These are phyloP conservation scores for Meloidogyne floridensis DNA, from an alignment of 1,140 invertebrate genomes.

Conservation along the genomic window DNA sequence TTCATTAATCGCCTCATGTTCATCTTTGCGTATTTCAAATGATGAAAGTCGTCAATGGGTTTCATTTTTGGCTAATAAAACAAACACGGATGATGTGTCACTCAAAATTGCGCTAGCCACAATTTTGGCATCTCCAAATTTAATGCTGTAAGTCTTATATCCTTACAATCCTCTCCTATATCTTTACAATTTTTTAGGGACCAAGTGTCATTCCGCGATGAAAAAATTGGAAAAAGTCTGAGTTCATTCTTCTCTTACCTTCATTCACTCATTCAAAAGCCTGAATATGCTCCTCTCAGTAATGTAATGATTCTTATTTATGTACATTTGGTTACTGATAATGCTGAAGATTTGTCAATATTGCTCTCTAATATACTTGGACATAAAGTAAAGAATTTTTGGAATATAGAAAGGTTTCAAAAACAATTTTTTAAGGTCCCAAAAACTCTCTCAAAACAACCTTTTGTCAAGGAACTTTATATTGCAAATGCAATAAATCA, in stretches of 20 bases:
- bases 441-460: constrained; percentile 32
- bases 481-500: constrained; percentile 29
- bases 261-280: constrained; percentile 26
- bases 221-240: constrained; percentile 14
- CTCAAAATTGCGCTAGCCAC: constrained; percentile 45
- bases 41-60: constrained; percentile 40
- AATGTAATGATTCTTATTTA: constrained; percentile 31
- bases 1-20: constrained; percentile 36
- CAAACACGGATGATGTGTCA: constrained; percentile 13
- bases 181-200: background rate
- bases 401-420: background rate
- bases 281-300: constrained; percentile 23
- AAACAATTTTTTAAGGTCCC: constrained; percentile 17
- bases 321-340: constrained; percentile 25
- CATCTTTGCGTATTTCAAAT: constrained; percentile 32
- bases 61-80: constrained; percentile 34
- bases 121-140: constrained; percentile 45
- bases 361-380: constrained; percentile 29
- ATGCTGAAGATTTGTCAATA: constrained; percentile 21
- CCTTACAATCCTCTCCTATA: background rate
- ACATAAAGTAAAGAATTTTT: constrained; percentile 12
- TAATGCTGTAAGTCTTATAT: constrained; percentile 27
- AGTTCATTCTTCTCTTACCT: constrained; percentile 7
- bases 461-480: constrained; percentile 21
- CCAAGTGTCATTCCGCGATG: constrained; percentile 26